A percentile compares a stretch with the other conserved stretches of the same genome.
phyloP scores from a whole-genome alignment of 1,140 invertebrate genomes.

The Atta colombica region DNA sequence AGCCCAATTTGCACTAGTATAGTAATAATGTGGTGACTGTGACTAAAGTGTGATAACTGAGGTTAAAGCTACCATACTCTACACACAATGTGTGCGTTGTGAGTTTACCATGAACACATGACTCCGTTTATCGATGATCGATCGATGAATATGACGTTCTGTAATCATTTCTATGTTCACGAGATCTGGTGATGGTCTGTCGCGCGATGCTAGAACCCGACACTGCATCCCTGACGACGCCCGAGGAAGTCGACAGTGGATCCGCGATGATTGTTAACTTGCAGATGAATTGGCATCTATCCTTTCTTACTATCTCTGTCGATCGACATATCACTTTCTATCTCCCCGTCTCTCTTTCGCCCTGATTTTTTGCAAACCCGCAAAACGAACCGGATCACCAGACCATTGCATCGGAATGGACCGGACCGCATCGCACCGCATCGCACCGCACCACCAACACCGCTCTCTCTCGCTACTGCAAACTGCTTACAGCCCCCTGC shows the following conservation, averaged over 20 bases:
- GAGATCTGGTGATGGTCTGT: constrained; percentile 72
- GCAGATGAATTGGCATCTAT: constrained; percentile 65
- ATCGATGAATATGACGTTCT: constrained; percentile 39
- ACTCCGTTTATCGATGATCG: constrained; percentile 37
- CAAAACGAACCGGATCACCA: constrained; percentile 78
- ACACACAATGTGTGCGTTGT: not conserved
- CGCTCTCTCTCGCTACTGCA: constrained; percentile 82
- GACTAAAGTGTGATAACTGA: too few relatives aligned
- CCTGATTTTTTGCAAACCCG: constrained; percentile 78
- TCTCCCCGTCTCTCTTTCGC: constrained; percentile 64
- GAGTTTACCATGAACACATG: constrained; percentile 37
- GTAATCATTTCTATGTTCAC: constrained; percentile 67
- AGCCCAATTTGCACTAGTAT: too few relatives aligned
- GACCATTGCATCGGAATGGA: constrained; percentile 24
- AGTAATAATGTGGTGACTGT: too few relatives aligned
- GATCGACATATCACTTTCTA: constrained; percentile 40
- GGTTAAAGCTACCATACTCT: not conserved
- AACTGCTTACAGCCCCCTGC: constrained; percentile 85
- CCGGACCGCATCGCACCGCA: constrained; percentile 2
- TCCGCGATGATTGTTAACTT: constrained; percentile 52
- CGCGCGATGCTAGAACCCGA: constrained; percentile 73
- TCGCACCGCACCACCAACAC: constrained; percentile 55
- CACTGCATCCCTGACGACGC: constrained; percentile 65
- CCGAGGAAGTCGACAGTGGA: constrained; percentile 34
- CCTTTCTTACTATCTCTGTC: constrained; percentile 68